Base-by-base conservation (phyloP, 2,888 invertebrate species). In the Dicyrtomina minuta region DNA sequence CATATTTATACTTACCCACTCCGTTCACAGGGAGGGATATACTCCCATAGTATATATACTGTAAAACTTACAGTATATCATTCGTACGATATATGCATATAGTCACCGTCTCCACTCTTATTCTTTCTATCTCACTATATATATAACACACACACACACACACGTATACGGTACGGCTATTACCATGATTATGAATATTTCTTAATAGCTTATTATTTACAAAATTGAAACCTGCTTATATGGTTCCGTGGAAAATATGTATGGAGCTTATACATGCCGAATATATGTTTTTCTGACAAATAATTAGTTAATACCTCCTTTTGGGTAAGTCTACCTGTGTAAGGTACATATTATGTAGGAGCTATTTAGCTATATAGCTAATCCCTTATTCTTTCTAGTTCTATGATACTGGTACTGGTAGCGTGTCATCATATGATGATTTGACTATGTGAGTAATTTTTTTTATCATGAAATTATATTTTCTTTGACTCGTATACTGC, bases 391-490 rank as follows among this genome's bases (percentile, higher is more conserved):
- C n/a, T n/a, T n/a, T n/a, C n/a, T n/a, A n/a, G n/a, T n/a, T n/a
- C n/a, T n/a, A n/a, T n/a, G n/a, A 33, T 51, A 22, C 17, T 22
- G 22, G 17, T 51, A 6, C 22, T 17, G 20, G 20, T 51, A 51
- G 51, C 20, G 51, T 51, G 51, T 51, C 51, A 51, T 51, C 51
- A 46, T 46, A 3, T 46, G 17, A 51, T 51, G 17, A 46, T 46
- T 12, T 46, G 17, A 17, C 46, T 17, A 4, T 46, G 15, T 46
- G 15, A 3, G 15, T 46, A 46, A 46, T 13, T 12, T 46, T 46
- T 46, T n/a, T 46, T 46, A n/a, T n/a, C 15, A n/a, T n/a, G n/a
- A n/a, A n/a, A n/a, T n/a, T n/a, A n/a, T n/a, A n/a, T n/a, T n/a
- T n/a, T 4, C 51, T 20, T 17, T 58, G 5, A n/a, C 27, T 13